Evolutionary conservation across 37 sponge, comb jelly and placozoan species (phyloP), one percentile per base, ranked within the genome.

Genomic region (Dysidea cf. avara): DNA sequence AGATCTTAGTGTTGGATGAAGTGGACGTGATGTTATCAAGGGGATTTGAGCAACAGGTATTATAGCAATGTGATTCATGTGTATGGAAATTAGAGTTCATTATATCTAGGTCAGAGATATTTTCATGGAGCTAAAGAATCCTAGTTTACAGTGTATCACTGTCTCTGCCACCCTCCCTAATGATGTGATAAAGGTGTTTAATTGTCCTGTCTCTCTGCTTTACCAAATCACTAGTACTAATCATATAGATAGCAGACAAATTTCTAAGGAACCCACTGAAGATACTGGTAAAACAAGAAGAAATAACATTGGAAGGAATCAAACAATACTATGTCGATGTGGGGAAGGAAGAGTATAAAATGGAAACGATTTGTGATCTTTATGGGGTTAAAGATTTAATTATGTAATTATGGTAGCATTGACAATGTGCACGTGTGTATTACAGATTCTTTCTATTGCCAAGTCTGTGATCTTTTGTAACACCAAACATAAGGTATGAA

Each of bases 31-130:
- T 71, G 71, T 34, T 71, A 13, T 71, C 71, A 4, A 71, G 71
- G 50, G 71, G 71, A 14, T 71, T 71, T 71, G 71, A 71, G 51
- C 54, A 71, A 46, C 71, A 71, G 56, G 71, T 63, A 63, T 6
- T 9, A 7, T 34, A 11, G 22, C 21, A n/a, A 11, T 13, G 14
- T 58, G 22, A 26, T 11, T 26, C 60, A 43, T 43, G 9, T 43
- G 9, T 43, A 43, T 7, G 12, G 35, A 26, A 26, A 26, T 63
- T 63, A 7, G 7, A 32, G 33, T 32, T 63, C n/a, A 63, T 26
- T 63, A 12, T 9, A n/a, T 43, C 35, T 32, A 63, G 64, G 64
- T 71, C 18, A 50, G 35, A 52, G 71, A 71, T 30, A 71, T 71
- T 3, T 71, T 71, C 30, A 29, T 52, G 28, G 36, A 71, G 5